Evolutionary conservation across 2,113 vertebrate genomes (phyloP), one percentile per base, ranked within the genome.

Genomic region (Nesogale talazaci): DNA sequence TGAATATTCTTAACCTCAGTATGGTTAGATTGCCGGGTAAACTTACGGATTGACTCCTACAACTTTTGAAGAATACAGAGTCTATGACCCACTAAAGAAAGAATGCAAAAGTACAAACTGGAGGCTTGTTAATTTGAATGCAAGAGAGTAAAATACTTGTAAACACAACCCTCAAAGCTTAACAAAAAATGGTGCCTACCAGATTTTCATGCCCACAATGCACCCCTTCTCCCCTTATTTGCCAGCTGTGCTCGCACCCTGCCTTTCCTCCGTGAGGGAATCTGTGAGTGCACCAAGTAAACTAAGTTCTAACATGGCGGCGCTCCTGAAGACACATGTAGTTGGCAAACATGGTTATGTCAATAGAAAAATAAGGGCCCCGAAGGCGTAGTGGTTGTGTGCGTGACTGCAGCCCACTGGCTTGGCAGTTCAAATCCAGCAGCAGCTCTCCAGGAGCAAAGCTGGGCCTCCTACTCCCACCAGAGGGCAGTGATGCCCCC

Each of bases 151-250:
- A 84, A 36, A 77, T 11, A 65, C 36, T 88, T 83, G 82, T 63
- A 90, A 85, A 63, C 0, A 78, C 23, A 10, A 29, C 31, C 88
- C 23, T 85, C n/a, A 70, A 19, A 89, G 92, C 56, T 77, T 67
- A 88, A 95, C 22, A 85, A 88, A 57, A 90, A 87, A 19, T 70
- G 46, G 46, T 52, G 10, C 82, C 22, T 89, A 67, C 10, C 23
- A 23, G 9, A 65, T 29, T 65, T 27, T 65, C 6, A 27, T 27
- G 25, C 25, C 27, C 23, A 65, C 25, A 27, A 4, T 65, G 23
- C 63, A 67, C 29, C 29, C 65, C 29, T 15, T 29, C 19, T 31
- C 31, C 10, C 9, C 9, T 12, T 31, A 67, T 67, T 31, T 67
- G 65, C 29, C 27, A 29, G 29, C 63, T 67, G 15, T 63, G 61